These are phyloP conservation scores for Spodoptera picta DNA, from an alignment of 2,888 invertebrate genomes.

Conservation along the genomic window DNA sequence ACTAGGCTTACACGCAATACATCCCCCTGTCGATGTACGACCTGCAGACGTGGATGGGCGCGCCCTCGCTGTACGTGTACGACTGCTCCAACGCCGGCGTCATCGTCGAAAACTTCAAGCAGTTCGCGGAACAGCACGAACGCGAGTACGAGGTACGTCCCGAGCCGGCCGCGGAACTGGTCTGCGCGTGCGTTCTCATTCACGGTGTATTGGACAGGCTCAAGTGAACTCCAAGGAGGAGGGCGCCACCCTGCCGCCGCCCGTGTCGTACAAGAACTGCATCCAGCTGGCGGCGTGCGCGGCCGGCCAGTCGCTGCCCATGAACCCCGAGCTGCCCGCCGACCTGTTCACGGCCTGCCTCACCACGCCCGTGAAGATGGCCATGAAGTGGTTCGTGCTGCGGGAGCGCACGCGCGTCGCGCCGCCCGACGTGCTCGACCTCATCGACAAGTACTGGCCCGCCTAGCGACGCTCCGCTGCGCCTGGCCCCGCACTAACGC, in stretches of 20 bases:
- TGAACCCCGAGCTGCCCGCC: slow-evolving; percentile 99
- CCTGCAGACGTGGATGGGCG: slow-evolving; percentile 99
- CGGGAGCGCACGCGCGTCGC: slow-evolving; percentile 94
- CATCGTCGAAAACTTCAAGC: slow-evolving; percentile 96
- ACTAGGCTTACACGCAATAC: slow-evolving; percentile 98
- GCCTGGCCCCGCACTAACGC: too few species aligned
- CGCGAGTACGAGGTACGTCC: slow-evolving; percentile 87
- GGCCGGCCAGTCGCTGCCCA: slow-evolving; percentile 97
- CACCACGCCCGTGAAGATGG: slow-evolving; percentile 99
- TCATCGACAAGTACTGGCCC: slow-evolving; percentile 94
- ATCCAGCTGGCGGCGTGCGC: slow-evolving; percentile 99
- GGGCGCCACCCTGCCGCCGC: slow-evolving; percentile 53
- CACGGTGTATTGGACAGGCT: slow-evolving; percentile 40
- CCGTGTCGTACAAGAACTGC: slow-evolving; percentile 94
- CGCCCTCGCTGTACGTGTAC: slow-evolving; percentile 99
- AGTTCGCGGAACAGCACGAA: slow-evolving; percentile 97
- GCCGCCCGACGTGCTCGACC: slow-evolving; percentile 94
- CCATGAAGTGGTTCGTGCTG: slow-evolving; percentile 97
- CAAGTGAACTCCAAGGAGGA: slow-evolving; percentile 48
- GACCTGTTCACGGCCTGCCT: slow-evolving; percentile 99
- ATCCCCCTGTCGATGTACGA: slow-evolving; percentile 99
- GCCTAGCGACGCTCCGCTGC: too few species aligned
- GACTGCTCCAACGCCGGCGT: slow-evolving; percentile 99
- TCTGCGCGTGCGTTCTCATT: too few species aligned
- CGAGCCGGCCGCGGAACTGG: not conserved